phyloP scores from a whole-genome alignment of 2,113 vertebrate species.

The Aegotheles bennettii region DNA sequence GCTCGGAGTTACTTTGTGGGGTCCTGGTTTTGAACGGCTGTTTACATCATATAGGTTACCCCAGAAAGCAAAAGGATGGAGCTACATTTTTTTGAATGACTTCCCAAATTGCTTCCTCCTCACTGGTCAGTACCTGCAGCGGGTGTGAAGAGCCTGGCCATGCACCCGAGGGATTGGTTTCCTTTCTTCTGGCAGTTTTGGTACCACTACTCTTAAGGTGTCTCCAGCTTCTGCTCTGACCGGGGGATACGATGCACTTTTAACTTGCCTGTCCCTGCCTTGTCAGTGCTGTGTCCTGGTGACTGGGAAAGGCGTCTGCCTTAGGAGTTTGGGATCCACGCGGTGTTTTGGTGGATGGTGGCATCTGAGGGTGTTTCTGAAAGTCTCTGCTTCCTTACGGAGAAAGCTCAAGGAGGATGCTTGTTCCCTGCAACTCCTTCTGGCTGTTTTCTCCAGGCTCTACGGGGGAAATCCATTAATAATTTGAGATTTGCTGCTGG shows the following conservation, averaged over 20 bases:
- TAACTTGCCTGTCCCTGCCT: not conserved
- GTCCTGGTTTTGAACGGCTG: not conserved
- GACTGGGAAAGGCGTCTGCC: not conserved
- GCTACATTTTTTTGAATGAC: not conserved
- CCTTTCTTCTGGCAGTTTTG: not conserved
- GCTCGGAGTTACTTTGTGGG: not conserved
- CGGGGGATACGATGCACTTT: constrained; percentile 1
- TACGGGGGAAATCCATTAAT: accelerated
- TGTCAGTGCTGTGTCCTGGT: not conserved
- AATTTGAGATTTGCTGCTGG: not conserved
- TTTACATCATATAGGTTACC: not conserved
- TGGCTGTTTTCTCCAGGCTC: not conserved
- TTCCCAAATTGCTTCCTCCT: not conserved
- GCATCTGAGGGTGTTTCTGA: not conserved
- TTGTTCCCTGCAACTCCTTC: not conserved
- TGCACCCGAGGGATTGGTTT: not conserved
- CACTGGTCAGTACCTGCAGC: not conserved
- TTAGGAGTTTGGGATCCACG: not conserved
- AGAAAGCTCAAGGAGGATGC: not conserved
- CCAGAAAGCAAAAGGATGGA: not conserved
- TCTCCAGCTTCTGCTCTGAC: not conserved
- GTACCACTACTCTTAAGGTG: not conserved
- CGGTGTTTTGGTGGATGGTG: not conserved
- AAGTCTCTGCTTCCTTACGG: not conserved
- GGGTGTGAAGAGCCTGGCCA: not conserved